Percentiles rank a stretch among this genome's conserved stretches.
Evolutionary conservation across 2,888 invertebrate species (phyloP).

Genomic region (Stictocephala bisonia): DNA sequence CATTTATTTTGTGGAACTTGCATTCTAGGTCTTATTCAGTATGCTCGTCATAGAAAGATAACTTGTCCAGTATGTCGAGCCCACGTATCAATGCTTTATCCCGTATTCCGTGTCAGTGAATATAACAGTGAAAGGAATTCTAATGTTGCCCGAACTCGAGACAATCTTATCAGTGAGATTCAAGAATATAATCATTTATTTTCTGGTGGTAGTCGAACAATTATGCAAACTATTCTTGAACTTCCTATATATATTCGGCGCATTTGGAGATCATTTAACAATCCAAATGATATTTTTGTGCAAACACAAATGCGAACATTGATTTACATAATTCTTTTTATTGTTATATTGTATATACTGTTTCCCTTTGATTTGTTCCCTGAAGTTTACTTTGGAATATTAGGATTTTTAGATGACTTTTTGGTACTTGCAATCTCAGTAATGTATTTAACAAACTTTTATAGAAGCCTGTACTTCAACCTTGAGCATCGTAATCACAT

Average conservation of each 20-base stretch:
- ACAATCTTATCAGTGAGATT: constrained; percentile 26
- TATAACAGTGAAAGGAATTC: constrained; percentile 11
- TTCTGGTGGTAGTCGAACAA: constrained; percentile 17
- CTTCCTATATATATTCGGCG: constrained; percentile 23
- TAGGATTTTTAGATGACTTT: constrained; percentile 27
- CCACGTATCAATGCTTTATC: constrained; percentile 15
- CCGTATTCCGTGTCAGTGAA: constrained; percentile 12
- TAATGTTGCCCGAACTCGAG: constrained; percentile 2
- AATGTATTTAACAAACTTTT: constrained; percentile 28
- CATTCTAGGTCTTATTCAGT: constrained; percentile 26
- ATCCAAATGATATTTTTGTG: constrained; percentile 23
- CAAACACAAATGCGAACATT: constrained; percentile 30
- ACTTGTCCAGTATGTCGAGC: constrained; percentile 26
- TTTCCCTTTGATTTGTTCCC: constrained; percentile 32
- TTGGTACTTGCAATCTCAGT: constrained; percentile 18
- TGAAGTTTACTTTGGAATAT: constrained; percentile 25
- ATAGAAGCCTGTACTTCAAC: constrained; percentile 19
- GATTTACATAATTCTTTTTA: constrained; percentile 17
- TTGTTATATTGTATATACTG: constrained; percentile 15
- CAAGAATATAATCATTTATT: constrained; percentile 34
- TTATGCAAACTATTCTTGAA: constrained; percentile 27
- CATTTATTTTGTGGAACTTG: constrained; percentile 36
- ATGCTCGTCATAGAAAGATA: constrained; percentile 22
- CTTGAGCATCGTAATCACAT: background rate
- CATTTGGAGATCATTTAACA: constrained; percentile 26